A percentile compares a stretch with the other conserved stretches of the same genome.
phyloP scores from a whole-genome alignment of 2,888 invertebrate species.

The Dromius quadrimaculatus region DNA sequence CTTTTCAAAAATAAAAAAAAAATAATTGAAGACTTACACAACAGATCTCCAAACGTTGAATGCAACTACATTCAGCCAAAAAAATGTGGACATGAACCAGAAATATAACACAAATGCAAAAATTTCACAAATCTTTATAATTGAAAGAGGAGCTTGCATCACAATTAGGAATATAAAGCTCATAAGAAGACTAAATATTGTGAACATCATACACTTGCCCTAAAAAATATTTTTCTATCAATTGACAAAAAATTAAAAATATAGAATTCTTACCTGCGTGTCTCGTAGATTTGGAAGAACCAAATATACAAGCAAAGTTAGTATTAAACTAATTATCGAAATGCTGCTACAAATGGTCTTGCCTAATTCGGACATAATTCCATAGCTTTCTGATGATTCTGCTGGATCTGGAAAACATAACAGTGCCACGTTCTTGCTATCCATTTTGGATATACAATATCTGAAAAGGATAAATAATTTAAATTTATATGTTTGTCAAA shows the following conservation, averaged over 20 bases:
- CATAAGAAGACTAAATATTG: conserved; percentile 71
- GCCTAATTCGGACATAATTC: background rate
- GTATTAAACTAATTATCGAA: conserved; percentile 69
- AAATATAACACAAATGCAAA: conserved; percentile 72
- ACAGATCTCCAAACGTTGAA: conserved; percentile 77
- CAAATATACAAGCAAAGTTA: conserved; percentile 73
- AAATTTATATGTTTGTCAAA: no score
- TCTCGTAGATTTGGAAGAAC: conserved; percentile 74
- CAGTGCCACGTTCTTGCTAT: conserved; percentile 58
- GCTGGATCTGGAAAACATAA: conserved; percentile 60
- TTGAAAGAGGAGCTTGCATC: conserved; percentile 64
- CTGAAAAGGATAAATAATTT: conserved; percentile 56
- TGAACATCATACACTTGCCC: conserved; percentile 75
- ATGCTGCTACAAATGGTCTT: conserved; percentile 58
- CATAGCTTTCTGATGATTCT: conserved; percentile 34
- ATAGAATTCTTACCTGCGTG: conserved; percentile 61
- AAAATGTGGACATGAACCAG: conserved; percentile 77
- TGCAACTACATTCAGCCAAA: conserved; percentile 78
- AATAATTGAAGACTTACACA: conserved; percentile 69
- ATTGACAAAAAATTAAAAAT: conserved; percentile 1
- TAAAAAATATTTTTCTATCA: conserved; percentile 62
- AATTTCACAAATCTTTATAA: conserved; percentile 1
- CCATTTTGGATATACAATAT: conserved; percentile 60
- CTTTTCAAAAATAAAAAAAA: background rate
- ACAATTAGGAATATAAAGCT: conserved; percentile 72